phyloP scores from a whole-genome alignment of 1,140 invertebrate genomes.

The Ylistrum balloti region DNA sequence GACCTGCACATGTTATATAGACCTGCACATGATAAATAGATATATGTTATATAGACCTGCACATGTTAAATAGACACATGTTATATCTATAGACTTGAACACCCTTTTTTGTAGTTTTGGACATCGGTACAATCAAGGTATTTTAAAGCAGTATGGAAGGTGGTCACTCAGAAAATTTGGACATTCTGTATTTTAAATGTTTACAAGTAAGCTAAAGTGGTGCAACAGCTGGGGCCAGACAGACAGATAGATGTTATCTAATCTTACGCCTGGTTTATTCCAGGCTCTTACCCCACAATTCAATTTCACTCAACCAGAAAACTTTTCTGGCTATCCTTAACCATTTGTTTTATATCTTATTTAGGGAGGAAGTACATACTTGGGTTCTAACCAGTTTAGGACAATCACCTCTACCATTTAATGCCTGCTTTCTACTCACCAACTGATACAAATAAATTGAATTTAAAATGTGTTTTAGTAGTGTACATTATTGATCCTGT shows the following conservation, averaged over 20 bases:
- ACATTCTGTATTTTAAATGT: background rate
- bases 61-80: too few relatives aligned
- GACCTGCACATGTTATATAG: too few relatives aligned
- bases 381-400: background rate
- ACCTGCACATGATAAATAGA: too few relatives aligned
- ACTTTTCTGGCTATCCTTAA: background rate
- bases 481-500: background rate
- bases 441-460: background rate
- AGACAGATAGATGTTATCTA: slow-evolving; percentile 29
- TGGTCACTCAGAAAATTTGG: background rate
- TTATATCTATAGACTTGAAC: too few relatives aligned
- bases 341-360: background rate
- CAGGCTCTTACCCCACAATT: background rate
- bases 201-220: background rate
- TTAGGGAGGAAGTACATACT: slow-evolving; percentile 22
- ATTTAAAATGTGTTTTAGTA: background rate
- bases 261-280: background rate
- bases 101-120: too few relatives aligned
- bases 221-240: background rate
- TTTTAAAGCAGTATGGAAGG: too few relatives aligned
- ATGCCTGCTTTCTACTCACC: background rate
- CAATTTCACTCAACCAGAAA: background rate
- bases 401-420: background rate
- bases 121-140: too few relatives aligned
- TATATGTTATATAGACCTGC: too few relatives aligned